Conservation (phyloP, 2,797 vertebrate genomes). For the Sebastes melanostomus region DNA sequence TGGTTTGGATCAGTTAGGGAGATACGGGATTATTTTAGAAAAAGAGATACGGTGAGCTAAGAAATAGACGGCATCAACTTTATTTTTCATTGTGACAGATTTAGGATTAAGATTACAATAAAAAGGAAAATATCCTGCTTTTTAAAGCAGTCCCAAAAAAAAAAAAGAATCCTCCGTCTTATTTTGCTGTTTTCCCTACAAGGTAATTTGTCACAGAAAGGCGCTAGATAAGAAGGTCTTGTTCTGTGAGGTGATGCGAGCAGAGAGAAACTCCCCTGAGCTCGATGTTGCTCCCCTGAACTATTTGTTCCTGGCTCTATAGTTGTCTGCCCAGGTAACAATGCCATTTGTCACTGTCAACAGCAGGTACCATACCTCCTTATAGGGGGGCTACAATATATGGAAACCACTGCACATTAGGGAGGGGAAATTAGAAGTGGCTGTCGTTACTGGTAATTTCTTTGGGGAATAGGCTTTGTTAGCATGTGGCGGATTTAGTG, state of each 20-base stretch:
- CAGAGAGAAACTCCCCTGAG: slow-evolving; percentile 34
- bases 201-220: slow-evolving; percentile 39
- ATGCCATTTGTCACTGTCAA: slow-evolving; percentile 69
- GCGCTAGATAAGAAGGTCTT: slow-evolving; percentile 19
- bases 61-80: background rate
- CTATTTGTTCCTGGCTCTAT: slow-evolving; percentile 51
- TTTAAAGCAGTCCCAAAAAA: background rate
- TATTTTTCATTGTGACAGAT: background rate
- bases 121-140: background rate
- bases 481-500: background rate
- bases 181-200: background rate
- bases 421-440: slow-evolving; percentile 7
- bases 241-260: slow-evolving; percentile 14
- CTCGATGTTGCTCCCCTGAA: slow-evolving; percentile 45
- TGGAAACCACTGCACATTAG: slow-evolving; percentile 30
- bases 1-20: background rate
- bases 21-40: background rate
- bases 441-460: slow-evolving; percentile 39
- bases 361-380: slow-evolving; percentile 6
- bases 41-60: background rate
- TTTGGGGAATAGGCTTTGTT: slow-evolving; percentile 20
- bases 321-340: slow-evolving; percentile 30
- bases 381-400: background rate
- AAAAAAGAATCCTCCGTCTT: background rate
- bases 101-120: background rate